Base-by-base conservation (phyloP, 2,797 vertebrate genomes). In the Fistularia commersonii region DNA sequence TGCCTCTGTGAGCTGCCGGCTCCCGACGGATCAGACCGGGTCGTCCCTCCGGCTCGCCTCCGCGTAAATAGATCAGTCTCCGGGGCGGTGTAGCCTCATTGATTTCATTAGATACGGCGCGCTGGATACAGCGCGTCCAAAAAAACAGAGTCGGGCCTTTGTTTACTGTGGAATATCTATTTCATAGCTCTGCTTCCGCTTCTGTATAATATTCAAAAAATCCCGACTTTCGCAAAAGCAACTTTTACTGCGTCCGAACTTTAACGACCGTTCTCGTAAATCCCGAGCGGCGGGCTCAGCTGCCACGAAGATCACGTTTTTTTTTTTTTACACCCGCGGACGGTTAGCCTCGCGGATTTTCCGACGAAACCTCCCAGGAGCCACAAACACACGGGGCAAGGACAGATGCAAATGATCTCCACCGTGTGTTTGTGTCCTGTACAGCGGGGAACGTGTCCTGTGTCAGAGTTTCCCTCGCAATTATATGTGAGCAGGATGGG, bases 321-420 rank as follows among this genome's bases (percentile, higher is more conserved):
- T 72, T 76, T 68, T 55, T 69, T 67, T 73, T 68, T 41, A 71
- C 69, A 11, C 6, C 66, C 8, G 65, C 71, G 55, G 43, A 55
- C 57, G 37, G 74, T 80, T 87, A 79, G 82, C 80, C 72, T 60
- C 3, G 58, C 64, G 64, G 64, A 67, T 74, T 71, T 80, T 79
- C 76, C 79, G 73, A 79, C 77, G 65, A 81, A 73, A 37, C 56
- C 1, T 34, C 42, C 54, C 57, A 73, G 73, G 69, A 58, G 56
- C 23, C 23, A 4, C 23, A 23, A 23, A 23, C 23, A 23, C 23
- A 23, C 23, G 23, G 4, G 23, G 23, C 23, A 23, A 23, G 23
- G 23, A 23, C 23, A 23, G 23, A 23, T 23, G 23, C 23, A 23
- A 23, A 23, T 23, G 23, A 23, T 23, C 23, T 23, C 23, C 23